Percentiles rank a stretch among this genome's conserved stretches.
phyloP scores from a whole-genome alignment of 2,113 vertebrate genomes.

The Psophia crepitans region DNA sequence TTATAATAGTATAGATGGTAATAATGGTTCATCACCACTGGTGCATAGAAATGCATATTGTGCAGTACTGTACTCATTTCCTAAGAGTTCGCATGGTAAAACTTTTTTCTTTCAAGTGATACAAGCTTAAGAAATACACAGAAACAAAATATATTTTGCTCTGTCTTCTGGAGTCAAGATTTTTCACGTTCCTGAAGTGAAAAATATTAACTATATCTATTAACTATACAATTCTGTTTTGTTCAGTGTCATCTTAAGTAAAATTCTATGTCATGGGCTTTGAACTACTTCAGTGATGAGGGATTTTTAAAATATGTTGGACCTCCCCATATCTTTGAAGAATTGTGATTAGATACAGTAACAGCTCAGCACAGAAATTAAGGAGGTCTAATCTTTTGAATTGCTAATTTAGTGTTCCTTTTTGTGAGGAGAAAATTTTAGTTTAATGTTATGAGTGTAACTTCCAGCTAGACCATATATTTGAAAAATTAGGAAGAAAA shows the following conservation, averaged over 20 bases:
- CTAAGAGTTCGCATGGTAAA: neutral
- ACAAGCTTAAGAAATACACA: neutral
- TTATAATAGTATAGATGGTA: neutral
- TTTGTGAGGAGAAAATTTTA: neutral
- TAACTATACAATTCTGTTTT: neutral
- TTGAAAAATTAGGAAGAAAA: neutral
- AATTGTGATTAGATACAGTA: neutral
- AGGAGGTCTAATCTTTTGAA: neutral
- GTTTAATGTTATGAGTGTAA: neutral
- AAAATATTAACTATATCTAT: too few relatives aligned
- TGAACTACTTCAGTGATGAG: neutral
- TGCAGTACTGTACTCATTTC: neutral
- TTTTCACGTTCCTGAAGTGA: constrained; percentile 25
- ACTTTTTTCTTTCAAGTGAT: neutral
- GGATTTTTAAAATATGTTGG: neutral
- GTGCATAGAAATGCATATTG: neutral
- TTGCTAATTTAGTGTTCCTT: neutral
- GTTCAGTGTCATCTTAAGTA: neutral
- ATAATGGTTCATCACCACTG: neutral
- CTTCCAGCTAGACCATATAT: neutral
- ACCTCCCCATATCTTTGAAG: neutral
- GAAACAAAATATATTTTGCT: neutral
- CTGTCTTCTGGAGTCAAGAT: neutral
- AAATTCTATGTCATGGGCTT: neutral
- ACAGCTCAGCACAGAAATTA: neutral